phyloP scores from a whole-genome alignment of 1,140 invertebrate genomes.

The Sycobia sp. region DNA sequence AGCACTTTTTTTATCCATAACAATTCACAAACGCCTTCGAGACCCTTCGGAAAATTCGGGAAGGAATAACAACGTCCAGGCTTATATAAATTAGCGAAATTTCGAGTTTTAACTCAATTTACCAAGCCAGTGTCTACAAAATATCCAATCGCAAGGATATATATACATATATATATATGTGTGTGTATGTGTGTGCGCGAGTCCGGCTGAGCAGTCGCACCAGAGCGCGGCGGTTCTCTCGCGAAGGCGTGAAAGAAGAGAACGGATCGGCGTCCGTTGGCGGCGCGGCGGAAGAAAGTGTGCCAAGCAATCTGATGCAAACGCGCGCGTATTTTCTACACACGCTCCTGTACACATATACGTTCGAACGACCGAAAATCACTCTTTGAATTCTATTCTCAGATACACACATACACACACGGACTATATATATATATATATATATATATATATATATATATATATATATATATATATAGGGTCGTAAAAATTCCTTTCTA shows the following conservation, averaged over 20 bases:
- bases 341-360: too few relatives aligned
- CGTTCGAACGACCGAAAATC: constrained; percentile 22
- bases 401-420: background rate
- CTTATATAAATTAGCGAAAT: too few relatives aligned
- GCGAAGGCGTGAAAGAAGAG: constrained; percentile 43
- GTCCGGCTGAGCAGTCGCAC: too few relatives aligned
- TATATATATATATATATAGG: background rate
- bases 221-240: constrained; percentile 13
- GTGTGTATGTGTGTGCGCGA: too few relatives aligned
- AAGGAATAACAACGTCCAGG: too few relatives aligned
- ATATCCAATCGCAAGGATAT: constrained; percentile 3
- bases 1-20: too few relatives aligned
- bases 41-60: too few relatives aligned
- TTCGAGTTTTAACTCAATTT: too few relatives aligned
- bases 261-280: constrained; percentile 42
- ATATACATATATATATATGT: too few relatives aligned
- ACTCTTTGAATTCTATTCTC: background rate
- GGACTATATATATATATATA: background rate
- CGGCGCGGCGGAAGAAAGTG: constrained; percentile 51
- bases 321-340: constrained; percentile 41
- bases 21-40: too few relatives aligned
- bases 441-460: too few relatives aligned
- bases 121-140: too few relatives aligned
- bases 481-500: constrained; percentile 13
- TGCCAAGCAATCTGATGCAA: constrained; percentile 53